Conservation (phyloP, 2,888 invertebrate genomes). For the Clanis bilineata region DNA sequence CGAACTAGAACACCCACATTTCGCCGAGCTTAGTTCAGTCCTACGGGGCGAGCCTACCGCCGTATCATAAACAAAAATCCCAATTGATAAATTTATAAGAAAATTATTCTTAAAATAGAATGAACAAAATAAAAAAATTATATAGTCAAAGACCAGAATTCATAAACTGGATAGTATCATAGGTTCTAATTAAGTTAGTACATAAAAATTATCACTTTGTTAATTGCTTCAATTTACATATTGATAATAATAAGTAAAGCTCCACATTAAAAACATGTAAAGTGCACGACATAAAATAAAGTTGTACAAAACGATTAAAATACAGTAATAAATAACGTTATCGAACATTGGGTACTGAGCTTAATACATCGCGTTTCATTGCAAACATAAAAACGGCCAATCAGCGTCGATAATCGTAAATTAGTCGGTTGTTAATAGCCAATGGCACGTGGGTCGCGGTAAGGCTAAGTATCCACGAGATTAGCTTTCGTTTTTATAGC, state of each 20-base stretch:
- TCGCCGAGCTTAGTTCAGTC: no score
- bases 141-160: no score
- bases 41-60: no score
- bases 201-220: no score
- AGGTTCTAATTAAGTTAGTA: no score
- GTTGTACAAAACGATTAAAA: slow-evolving; percentile 1
- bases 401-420: slow-evolving; percentile 8
- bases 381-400: slow-evolving; percentile 6
- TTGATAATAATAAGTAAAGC: background rate
- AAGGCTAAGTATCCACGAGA: slow-evolving; percentile 6
- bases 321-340: background rate
- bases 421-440: slow-evolving; percentile 22
- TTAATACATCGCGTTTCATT: slow-evolving; percentile 3
- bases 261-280: background rate
- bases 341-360: background rate
- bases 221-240: background rate
- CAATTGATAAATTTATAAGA: no score
- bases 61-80: no score
- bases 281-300: background rate
- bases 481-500: slow-evolving; percentile 22
- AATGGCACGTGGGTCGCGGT: slow-evolving; percentile 16
- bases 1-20: no score
- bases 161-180: no score
- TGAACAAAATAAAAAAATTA: no score
- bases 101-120: no score